Evolutionary conservation across 2,888 invertebrate species (phyloP).

Genomic region (Aelia acuminata): DNA sequence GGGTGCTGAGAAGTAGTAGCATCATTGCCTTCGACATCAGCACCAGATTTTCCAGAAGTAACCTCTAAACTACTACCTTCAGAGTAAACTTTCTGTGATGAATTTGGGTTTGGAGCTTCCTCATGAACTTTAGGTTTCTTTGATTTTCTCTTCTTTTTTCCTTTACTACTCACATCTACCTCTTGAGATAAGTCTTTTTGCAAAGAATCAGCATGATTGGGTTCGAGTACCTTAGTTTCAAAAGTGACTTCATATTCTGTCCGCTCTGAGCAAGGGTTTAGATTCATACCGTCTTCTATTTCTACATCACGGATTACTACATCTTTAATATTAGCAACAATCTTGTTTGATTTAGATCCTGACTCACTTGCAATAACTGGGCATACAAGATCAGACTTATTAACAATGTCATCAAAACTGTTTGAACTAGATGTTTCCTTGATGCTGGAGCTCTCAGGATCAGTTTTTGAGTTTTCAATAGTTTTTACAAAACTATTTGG

Average conservation of each 20-base stretch:
- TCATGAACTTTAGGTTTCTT: not conserved
- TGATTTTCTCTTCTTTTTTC: not conserved
- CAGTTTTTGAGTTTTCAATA: not conserved
- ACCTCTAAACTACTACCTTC: not conserved
- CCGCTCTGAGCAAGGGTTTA: not conserved
- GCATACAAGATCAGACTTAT: not conserved
- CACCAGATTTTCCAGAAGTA: not conserved
- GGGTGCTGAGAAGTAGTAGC: not conserved
- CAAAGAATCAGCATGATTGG: not conserved
- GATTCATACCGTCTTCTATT: not conserved
- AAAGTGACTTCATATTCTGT: constrained; percentile 29
- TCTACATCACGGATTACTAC: not conserved
- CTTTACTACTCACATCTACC: not conserved
- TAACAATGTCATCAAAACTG: not conserved
- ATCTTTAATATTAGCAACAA: not conserved
- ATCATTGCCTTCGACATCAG: not conserved
- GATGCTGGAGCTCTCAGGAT: not conserved
- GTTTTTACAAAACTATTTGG: not conserved
- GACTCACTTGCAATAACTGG: not conserved
- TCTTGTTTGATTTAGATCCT: not conserved
- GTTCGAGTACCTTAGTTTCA: not conserved
- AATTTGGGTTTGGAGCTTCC: not conserved
- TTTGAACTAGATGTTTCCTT: not conserved
- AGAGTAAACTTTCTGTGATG: not conserved
- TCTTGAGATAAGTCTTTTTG: not conserved